Percentiles rank a stretch among this genome's conserved stretches.
phyloP scores from a whole-genome alignment of 2,797 vertebrate genomes.

The Hydrophis major region DNA sequence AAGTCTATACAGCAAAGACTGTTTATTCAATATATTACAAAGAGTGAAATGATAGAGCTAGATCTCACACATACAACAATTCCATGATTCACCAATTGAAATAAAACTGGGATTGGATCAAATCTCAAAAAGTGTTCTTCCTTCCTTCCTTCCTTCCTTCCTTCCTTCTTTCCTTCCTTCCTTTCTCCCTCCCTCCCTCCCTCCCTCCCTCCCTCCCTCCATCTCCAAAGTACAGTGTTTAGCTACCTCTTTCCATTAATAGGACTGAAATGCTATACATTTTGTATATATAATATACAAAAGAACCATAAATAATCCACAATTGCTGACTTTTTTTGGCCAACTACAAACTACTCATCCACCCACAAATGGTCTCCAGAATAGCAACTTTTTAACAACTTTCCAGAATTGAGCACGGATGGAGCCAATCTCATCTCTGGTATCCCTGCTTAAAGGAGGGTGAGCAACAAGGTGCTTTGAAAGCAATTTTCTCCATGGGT shows the following conservation, averaged over 20 bases:
- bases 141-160: no score
- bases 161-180: no score
- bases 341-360: not conserved
- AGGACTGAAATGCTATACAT: not conserved
- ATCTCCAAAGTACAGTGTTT: not conserved
- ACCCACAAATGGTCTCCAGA: not conserved
- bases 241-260: not conserved
- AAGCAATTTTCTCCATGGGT: not conserved
- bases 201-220: not conserved
- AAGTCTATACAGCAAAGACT: not conserved
- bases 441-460: not conserved
- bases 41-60: not conserved
- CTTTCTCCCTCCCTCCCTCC: no score
- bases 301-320: not conserved
- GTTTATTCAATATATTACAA: not conserved
- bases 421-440: not conserved
- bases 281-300: not conserved
- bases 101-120: not conserved
- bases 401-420: not conserved
- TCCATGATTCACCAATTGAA: not conserved
- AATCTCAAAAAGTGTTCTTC: no score
- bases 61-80: not conserved
- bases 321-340: not conserved
- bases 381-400: not conserved
- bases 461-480: not conserved